These are phyloP conservation scores for Prochilodus magdalenae DNA, from an alignment of 2,113 vertebrate genomes.

Conservation along the genomic window DNA sequence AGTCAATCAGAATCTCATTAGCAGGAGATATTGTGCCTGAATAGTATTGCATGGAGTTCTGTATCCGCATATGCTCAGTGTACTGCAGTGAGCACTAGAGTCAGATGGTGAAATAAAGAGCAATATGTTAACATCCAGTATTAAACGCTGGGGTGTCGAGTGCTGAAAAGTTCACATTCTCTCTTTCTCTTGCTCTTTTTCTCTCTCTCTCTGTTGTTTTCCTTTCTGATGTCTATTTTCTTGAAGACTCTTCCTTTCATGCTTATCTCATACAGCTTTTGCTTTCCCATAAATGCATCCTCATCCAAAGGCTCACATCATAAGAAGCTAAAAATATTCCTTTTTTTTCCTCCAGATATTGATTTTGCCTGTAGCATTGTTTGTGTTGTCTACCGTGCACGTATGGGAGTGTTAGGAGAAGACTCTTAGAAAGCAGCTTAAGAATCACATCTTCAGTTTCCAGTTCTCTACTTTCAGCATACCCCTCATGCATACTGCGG, in stretches of 20 bases:
- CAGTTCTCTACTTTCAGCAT: constrained; percentile 26
- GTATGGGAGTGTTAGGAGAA: constrained; percentile 44
- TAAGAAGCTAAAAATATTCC: constrained; percentile 84
- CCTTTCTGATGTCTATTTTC: constrained; percentile 56
- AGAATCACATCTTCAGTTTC: constrained; percentile 3
- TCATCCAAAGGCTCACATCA: constrained; percentile 77
- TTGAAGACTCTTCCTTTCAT: constrained; percentile 59
- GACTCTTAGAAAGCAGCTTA: constrained; percentile 16
- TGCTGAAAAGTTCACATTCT: constrained; percentile 10
- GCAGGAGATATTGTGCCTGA: constrained; percentile 59
- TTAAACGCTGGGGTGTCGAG: background rate
- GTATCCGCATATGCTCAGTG: constrained; percentile 34
- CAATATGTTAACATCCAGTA: background rate
- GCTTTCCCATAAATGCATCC: constrained; percentile 75
- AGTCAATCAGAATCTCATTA: constrained; percentile 77
- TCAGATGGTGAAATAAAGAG: background rate
- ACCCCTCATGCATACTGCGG: constrained; percentile 49
- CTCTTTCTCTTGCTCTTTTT: constrained; percentile 46
- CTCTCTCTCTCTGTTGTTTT: constrained; percentile 14
- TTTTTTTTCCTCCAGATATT: constrained; percentile 73
- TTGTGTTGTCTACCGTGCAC: constrained; percentile 67
- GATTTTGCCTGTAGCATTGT: constrained; percentile 85
- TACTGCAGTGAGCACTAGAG: background rate
- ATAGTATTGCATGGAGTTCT: constrained; percentile 48
- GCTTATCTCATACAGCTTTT: constrained; percentile 37